Conservation (phyloP, 2,888 invertebrate genomes). For the Miltochrista miniata region DNA sequence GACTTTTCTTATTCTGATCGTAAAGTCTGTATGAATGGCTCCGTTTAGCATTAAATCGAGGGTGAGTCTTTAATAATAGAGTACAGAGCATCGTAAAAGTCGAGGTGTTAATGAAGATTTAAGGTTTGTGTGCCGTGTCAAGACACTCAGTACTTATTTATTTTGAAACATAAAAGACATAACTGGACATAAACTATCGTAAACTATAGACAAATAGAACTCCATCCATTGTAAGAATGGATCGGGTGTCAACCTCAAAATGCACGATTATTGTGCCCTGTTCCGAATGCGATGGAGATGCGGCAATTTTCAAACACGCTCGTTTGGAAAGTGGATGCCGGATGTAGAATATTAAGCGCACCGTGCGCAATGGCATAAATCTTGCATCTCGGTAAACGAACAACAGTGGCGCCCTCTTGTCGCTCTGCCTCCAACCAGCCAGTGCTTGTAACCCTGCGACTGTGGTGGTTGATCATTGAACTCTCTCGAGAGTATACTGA, state of each 20-base stretch:
- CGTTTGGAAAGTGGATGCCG: constrained; percentile 63
- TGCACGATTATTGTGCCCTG: constrained; percentile 30
- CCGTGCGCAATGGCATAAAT: constrained; percentile 58
- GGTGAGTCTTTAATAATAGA: constrained; percentile 11
- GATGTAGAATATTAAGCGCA: constrained; percentile 58
- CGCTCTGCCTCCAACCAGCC: constrained; percentile 12
- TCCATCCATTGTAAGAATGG: neutral
- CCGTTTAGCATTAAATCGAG: constrained; percentile 1
- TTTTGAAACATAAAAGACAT: neutral
- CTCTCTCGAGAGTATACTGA: constrained; percentile 4
- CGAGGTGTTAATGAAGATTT: constrained; percentile 15
- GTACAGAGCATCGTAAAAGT: constrained; percentile 11
- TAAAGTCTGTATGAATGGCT: constrained; percentile 31
- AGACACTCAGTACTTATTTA: neutral
- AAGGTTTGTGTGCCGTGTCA: neutral
- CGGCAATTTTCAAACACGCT: constrained; percentile 59
- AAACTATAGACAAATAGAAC: too few relatives aligned
- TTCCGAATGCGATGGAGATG: constrained; percentile 43
- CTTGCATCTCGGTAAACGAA: constrained; percentile 41
- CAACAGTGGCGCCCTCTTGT: constrained; percentile 48
- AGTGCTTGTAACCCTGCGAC: constrained; percentile 9
- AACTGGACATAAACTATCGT: too few relatives aligned
- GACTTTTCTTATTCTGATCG: constrained; percentile 26
- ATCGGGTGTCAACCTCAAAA: constrained; percentile 19
- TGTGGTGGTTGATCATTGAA: constrained; percentile 6